Percentiles rank a stretch among this genome's conserved stretches.
Evolutionary conservation across 2,113 vertebrate genomes (phyloP).

Genomic region (Oncorhynchus clarkii): DNA sequence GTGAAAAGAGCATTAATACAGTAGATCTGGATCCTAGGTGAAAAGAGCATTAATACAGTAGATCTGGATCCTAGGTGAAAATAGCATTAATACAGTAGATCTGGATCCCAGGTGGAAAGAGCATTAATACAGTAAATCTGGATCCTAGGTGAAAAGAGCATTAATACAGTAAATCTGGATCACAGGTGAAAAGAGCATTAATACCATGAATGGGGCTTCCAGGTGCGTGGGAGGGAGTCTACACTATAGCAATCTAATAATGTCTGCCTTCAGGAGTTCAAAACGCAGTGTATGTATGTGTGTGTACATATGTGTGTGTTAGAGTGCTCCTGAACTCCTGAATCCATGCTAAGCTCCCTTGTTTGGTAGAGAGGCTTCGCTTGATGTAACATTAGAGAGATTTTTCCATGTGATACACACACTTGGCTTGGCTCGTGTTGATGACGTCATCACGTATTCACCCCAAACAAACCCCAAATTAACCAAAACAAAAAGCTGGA

Average conservation of each 20-base stretch:
- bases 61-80: not conserved
- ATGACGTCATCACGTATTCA: conserved; percentile 49
- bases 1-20: conserved; percentile 51
- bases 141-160: conserved; percentile 13
- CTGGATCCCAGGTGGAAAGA: conserved; percentile 14
- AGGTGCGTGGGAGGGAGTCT: conserved; percentile 58
- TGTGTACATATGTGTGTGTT: conserved; percentile 9
- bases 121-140: too few relatives aligned
- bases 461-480: conserved; percentile 46
- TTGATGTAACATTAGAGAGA: conserved; percentile 45
- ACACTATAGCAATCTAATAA: conserved; percentile 54
- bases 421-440: conserved; percentile 31
- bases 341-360: not conserved
- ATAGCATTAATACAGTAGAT: not conserved
- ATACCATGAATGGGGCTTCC: conserved; percentile 54
- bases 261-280: conserved; percentile 12
- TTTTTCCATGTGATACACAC: conserved; percentile 50
- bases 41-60: too few relatives aligned
- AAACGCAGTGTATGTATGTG: conserved; percentile 2
- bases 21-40: not conserved
- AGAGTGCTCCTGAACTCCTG: not conserved
- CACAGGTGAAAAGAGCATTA: conserved; percentile 46
- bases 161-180: conserved; percentile 22
- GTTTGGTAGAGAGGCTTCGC: conserved; percentile 28
- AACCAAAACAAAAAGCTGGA: conserved; percentile 52